Conservation (phyloP, 37 sponge, comb jelly and placozoan genomes). For the Halichondria panicea region DNA sequence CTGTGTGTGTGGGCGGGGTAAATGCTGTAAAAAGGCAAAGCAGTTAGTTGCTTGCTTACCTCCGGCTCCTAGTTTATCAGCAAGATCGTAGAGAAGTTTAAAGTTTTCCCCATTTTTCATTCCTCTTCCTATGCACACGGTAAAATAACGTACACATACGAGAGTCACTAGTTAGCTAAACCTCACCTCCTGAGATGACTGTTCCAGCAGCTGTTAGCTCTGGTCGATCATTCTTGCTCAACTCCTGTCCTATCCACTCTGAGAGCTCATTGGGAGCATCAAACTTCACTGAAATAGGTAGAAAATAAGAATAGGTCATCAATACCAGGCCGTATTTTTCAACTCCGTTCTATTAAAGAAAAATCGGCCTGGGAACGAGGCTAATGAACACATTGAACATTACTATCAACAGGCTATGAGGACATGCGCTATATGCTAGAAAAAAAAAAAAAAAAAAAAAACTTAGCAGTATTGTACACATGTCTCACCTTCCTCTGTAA, state of each 20-base stretch:
- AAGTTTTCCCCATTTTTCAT: constrained; percentile 99
- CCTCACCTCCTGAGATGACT: constrained; percentile 95
- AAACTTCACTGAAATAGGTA: neutral
- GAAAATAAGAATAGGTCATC: neutral
- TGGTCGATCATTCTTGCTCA: constrained; percentile 92
- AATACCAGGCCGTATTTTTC: too few species aligned
- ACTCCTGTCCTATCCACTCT: constrained; percentile 76
- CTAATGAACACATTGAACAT: neutral
- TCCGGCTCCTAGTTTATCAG: constrained; percentile 96
- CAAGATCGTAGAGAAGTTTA: constrained; percentile 90
- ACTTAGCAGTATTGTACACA: neutral
- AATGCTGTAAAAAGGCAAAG: neutral
- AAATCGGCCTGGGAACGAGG: too few species aligned
- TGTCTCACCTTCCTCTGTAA: constrained; percentile 50
- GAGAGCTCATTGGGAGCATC: constrained; percentile 33
- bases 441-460: neutral
- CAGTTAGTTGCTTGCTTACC: constrained; percentile 25
- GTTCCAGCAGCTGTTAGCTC: constrained; percentile 86
- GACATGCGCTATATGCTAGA: neutral
- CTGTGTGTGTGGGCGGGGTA: constrained; percentile 21
- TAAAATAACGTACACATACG: too few species aligned
- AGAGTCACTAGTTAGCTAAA: too few species aligned
- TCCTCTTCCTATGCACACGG: constrained; percentile 90
- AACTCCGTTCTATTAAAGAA: too few species aligned
- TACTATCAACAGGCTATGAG: too few species aligned